Percentiles rank a stretch among this genome's conserved stretches.
These are phyloP conservation scores for Sinonovacula constricta DNA, from an alignment of 1,140 invertebrate genomes.

Conservation along the genomic window DNA sequence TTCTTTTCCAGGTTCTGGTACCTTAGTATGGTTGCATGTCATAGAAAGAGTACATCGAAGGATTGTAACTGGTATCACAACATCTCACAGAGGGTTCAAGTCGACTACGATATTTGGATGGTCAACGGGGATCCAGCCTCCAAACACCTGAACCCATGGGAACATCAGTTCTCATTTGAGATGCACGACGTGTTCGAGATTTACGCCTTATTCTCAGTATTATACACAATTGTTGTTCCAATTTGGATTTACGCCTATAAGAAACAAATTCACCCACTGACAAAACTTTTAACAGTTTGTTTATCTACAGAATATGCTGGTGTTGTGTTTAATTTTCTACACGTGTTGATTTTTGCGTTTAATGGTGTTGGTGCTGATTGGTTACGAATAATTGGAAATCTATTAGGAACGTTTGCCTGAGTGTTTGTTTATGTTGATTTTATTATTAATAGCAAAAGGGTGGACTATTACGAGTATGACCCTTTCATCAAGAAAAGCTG, in stretches of 20 bases:
- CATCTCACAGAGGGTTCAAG: constrained; percentile 74
- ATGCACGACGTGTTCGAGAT: constrained; percentile 92
- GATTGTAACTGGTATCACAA: constrained; percentile 71
- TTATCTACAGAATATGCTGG: constrained; percentile 91
- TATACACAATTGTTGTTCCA: constrained; percentile 90
- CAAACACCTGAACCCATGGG: constrained; percentile 85
- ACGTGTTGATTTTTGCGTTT: constrained; percentile 92
- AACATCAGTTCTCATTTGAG: constrained; percentile 98
- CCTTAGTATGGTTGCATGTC: constrained; percentile 94
- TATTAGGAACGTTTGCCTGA: constrained; percentile 94
- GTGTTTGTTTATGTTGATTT: constrained; percentile 96
- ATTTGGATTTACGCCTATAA: constrained; percentile 93
- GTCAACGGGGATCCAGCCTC: constrained; percentile 95
- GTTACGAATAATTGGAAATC: constrained; percentile 91
- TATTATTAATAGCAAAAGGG: constrained; percentile 95
- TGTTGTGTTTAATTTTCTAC: constrained; percentile 91
- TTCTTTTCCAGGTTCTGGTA: constrained; percentile 91
- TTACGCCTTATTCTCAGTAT: constrained; percentile 92
- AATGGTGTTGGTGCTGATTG: constrained; percentile 92
- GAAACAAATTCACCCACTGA: constrained; percentile 92
- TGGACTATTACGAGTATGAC: constrained; percentile 96
- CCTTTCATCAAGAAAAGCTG: constrained; percentile 89
- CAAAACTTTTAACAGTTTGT: constrained; percentile 93
- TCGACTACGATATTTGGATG: constrained; percentile 96
- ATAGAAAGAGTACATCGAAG: constrained; percentile 85